Conservation (phyloP, 2,888 invertebrate species). For the Athalia cordata region DNA sequence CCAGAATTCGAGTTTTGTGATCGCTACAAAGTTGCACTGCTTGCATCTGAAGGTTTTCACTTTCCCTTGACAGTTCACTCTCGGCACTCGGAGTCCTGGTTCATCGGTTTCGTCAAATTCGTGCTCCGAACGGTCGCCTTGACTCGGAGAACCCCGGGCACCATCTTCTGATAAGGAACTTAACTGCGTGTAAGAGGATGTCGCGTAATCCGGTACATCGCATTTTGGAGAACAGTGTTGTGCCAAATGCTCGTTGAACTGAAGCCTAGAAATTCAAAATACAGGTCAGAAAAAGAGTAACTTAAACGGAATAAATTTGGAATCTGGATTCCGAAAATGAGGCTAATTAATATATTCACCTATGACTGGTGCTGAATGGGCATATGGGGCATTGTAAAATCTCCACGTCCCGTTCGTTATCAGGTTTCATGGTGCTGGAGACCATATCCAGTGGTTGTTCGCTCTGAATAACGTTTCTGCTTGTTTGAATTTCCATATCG, state of each 20-base stretch:
- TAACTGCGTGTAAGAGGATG: constrained; percentile 60
- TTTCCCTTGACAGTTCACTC: constrained; percentile 87
- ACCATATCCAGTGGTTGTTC: constrained; percentile 54
- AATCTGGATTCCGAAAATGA: too few relatives aligned
- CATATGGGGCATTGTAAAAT: constrained; percentile 75
- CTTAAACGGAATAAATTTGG: background rate
- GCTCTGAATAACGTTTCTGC: constrained; percentile 42
- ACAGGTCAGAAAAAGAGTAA: background rate
- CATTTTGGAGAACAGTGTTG: constrained; percentile 69
- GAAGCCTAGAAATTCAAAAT: constrained; percentile 59
- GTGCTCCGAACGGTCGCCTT: constrained; percentile 59
- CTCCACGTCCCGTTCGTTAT: constrained; percentile 46
- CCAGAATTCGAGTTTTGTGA: constrained; percentile 95
- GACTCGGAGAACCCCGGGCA: constrained; percentile 52
- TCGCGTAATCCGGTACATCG: constrained; percentile 75
- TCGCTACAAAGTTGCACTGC: constrained; percentile 89
- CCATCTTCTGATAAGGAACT: constrained; percentile 49
- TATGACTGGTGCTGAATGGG: constrained; percentile 72
- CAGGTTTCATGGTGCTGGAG: constrained; percentile 50
- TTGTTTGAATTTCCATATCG: constrained; percentile 24
- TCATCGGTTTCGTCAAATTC: constrained; percentile 74
- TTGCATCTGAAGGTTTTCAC: constrained; percentile 94
- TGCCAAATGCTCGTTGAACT: constrained; percentile 76
- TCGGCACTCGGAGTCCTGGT: constrained; percentile 78
- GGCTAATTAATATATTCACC: too few relatives aligned